Evolutionary conservation across 2,888 invertebrate genomes (phyloP).

Genomic region (Lapara coniferarum): DNA sequence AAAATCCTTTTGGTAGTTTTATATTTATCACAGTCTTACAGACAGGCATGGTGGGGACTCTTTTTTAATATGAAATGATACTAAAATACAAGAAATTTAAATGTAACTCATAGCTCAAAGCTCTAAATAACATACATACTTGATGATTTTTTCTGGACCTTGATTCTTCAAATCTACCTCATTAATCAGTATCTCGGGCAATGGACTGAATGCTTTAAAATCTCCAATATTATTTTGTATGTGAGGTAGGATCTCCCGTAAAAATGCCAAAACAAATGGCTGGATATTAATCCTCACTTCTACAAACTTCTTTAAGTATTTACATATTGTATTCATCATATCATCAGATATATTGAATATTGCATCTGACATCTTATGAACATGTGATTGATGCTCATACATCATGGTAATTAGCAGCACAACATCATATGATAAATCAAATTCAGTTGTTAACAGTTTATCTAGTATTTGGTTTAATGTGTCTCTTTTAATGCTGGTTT

Average conservation of each 20-base stretch:
- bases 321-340: conserved; percentile 62
- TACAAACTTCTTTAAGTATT: conserved; percentile 80
- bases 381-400: conserved; percentile 85
- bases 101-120: neutral
- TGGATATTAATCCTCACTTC: conserved; percentile 81
- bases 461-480: conserved; percentile 85
- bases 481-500: conserved; percentile 85
- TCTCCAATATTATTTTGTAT: conserved; percentile 79
- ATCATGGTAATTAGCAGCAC: conserved; percentile 87
- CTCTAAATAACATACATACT: conserved; percentile 67
- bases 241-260: conserved; percentile 78
- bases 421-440: conserved; percentile 82
- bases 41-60: too few relatives aligned
- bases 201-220: conserved; percentile 71
- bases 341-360: conserved; percentile 75
- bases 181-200: conserved; percentile 84
- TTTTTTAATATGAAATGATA: too few relatives aligned
- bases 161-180: conserved; percentile 83
- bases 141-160: conserved; percentile 82
- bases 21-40: too few relatives aligned
- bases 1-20: too few relatives aligned
- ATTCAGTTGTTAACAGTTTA: conserved; percentile 64
- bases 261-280: conserved; percentile 82
- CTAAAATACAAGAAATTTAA: neutral
- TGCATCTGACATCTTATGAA: conserved; percentile 75